Evolutionary conservation across 2,113 vertebrate genomes (phyloP).

Genomic region (Synodontis membranacea): DNA sequence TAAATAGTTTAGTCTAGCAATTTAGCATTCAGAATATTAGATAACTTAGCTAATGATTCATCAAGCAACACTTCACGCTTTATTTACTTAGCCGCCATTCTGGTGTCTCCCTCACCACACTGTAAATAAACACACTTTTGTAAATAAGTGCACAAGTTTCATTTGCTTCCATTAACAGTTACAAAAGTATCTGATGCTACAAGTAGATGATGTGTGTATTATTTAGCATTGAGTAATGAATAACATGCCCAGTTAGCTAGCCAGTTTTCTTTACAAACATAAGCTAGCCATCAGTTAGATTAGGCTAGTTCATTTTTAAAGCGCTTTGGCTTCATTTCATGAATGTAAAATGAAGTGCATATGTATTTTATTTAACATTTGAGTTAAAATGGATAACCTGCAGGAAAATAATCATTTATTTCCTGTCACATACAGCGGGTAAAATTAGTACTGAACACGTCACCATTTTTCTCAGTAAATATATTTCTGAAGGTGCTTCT

Average conservation of each 20-base stretch:
- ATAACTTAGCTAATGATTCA: neutral
- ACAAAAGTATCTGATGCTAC: neutral
- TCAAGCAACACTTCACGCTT: neutral
- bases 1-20: neutral
- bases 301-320: neutral
- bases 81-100: neutral
- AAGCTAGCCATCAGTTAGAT: neutral
- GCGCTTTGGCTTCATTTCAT: neutral
- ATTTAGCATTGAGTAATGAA: neutral
- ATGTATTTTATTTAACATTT: too few species aligned
- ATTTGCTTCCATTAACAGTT: neutral
- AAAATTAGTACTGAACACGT: too few species aligned
- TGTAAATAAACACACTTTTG: neutral
- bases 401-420: too few species aligned
- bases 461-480: too few species aligned
- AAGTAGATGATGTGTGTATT: neutral
- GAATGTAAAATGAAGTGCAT: neutral
- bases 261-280: neutral
- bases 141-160: neutral
- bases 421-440: too few species aligned
- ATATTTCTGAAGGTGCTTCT: too few species aligned
- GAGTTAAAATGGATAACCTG: too few species aligned
- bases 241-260: neutral
- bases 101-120: neutral
- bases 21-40: neutral